Base-by-base conservation (phyloP, 2,797 vertebrate species). In the Coregonus ussuriensis region DNA sequence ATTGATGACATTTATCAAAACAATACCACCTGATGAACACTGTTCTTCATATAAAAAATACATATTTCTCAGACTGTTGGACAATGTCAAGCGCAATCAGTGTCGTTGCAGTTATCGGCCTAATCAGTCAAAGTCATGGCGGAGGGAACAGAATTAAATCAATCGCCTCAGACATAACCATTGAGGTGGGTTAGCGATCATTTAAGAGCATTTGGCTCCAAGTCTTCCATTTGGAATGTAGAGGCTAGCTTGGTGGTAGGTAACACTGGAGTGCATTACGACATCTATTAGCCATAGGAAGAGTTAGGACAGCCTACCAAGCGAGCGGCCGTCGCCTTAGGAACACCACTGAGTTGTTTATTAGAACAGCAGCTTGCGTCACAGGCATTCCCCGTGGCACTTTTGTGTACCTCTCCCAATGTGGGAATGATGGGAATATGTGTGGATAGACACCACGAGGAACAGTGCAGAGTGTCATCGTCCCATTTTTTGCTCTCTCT, bases 121-220 rank as follows among this genome's bases (percentile, higher is more conserved):
- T 95, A 93, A 95, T 95, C 92, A 93, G 94, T 93, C 93, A 92
- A 93, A 94, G 95, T 94, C 93, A 93, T 95, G 95, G 94, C 94
- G 93, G 94, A 94, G 93, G 93, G 93, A 95, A 95, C 94, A 94
- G 94, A 95, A 93, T 93, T 90, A 95, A 94, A 95, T 95, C 92
- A 91, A 93, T 95, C 93, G 93, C 94, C 90, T 94, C 93, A 94
- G 93, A 94, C 95, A 95, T 96, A 93, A 94, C 93, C 93, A 93
- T 94, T 92, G 90, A 92, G 93, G 91, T 92, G 59, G 91, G n/a
- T 31, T 91, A 93, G 89, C 92, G 93, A 93, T 95, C 86, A 77
- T 91, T 95, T 94, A 91, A 82, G 82, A 85, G 88, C 93, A 84
- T 89, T 89, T 87, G 91, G 90, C 80, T 89, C 90, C 91, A 88